These are phyloP conservation scores for Aphrophora alni DNA, from an alignment of 2,888 invertebrate species.

Conservation along the genomic window DNA sequence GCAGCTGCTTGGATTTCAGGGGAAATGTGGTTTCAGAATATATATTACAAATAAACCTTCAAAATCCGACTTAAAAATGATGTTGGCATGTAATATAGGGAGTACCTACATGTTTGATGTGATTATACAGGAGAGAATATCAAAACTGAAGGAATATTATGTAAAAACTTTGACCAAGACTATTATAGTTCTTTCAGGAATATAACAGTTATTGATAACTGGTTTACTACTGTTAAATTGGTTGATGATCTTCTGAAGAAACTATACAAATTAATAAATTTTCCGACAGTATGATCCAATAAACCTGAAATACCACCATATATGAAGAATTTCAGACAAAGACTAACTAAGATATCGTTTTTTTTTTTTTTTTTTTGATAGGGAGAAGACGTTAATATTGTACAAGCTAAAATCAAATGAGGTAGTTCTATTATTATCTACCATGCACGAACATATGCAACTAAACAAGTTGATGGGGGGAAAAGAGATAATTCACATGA, in stretches of 20 bases:
- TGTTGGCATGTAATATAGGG: constrained; percentile 31
- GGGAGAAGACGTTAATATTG: constrained; percentile 19
- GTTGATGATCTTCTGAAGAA: constrained; percentile 43
- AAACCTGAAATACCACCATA: no score
- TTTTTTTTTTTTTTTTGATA: constrained; percentile 43
- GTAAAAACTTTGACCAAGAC: neutral
- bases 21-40: no score
- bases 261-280: constrained; percentile 24
- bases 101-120: constrained; percentile 43
- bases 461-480: neutral
- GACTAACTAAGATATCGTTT: constrained; percentile 44
- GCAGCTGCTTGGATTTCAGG: constrained; percentile 34
- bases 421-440: constrained; percentile 12
- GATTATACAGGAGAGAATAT: constrained; percentile 40
- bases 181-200: constrained; percentile 42
- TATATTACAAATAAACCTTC: constrained; percentile 39
- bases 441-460: constrained; percentile 10
- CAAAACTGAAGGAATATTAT: constrained; percentile 29
- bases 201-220: constrained; percentile 44
- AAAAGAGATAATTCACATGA: constrained; percentile 11
- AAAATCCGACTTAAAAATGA: constrained; percentile 40
- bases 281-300: no score
- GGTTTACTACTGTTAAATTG: constrained; percentile 44
- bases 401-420: constrained; percentile 14
- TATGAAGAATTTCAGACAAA: constrained; percentile 29